Evolutionary conservation across 1,140 invertebrate genomes (phyloP), one percentile per base, ranked within the genome.

Genomic region (Papilio polyxenes): DNA sequence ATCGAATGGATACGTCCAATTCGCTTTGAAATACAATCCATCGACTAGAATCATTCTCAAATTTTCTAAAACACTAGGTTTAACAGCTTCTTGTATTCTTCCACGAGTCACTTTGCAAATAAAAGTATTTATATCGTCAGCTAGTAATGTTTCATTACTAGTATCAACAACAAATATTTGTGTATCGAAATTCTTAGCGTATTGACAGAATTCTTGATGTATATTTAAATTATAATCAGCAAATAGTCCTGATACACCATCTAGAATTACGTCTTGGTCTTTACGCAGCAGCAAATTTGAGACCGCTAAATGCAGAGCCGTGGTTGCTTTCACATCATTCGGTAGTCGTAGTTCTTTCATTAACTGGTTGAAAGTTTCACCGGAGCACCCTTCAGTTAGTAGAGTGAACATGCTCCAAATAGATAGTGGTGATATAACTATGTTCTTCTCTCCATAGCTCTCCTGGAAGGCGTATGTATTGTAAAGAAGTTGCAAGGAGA

Each of bases 11-110:
- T 94, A 92, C 23, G 95, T 92, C 97, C 97, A 98, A 9, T 89
- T 91, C 13, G 96, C 97, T 94, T 97, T 98, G 91, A 98, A 98
- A 87, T 97, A 97, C 74, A 98, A 91, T 0, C 96, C 96, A 85
- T 97, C 97, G 0, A 96, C 96, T 11, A 98, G 85, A 6, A 98
- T 90, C 75, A 97, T 87, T 83, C 93, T 90, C 0, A 97, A 96
- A 82, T 96, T 91, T 17, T 90, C 86, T 56, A 95, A 83, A 69
- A 94, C 88, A 80, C 91, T 91, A 84, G 89, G 87, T 75, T 83
- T 85, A 10, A 94, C 89, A 53, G 89, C 89, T 72, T 92, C 86
- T 1, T 86, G 82, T 20, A 94, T 93, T 82, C 81, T 87, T 0
- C 93, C 92, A 81, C 92, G 91, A 56, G 92, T 94, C 8, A 91